A percentile compares a stretch with the other conserved stretches of the same genome.
These are phyloP conservation scores for Lanius collurio DNA, from an alignment of 2,113 vertebrate species.

Conservation along the genomic window DNA sequence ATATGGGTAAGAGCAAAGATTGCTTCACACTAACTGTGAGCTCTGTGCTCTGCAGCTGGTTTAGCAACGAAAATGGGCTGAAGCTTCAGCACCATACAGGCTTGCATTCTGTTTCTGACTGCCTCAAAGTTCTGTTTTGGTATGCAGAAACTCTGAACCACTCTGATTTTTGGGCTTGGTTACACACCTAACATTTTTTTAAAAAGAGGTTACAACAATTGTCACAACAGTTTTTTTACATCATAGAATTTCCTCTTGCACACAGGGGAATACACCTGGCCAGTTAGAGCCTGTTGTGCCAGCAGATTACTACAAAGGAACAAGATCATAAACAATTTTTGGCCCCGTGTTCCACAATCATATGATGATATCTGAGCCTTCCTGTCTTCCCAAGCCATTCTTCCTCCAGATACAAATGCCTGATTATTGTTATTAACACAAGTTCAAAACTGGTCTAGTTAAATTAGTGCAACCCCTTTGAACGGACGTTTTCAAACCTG, in stretches of 20 bases:
- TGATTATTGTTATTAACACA: not conserved
- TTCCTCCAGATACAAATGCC: not conserved
- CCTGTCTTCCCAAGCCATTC: not conserved
- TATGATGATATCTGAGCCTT: not conserved
- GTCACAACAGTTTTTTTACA: not conserved
- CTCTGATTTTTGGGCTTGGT: not conserved
- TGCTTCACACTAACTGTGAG: not conserved
- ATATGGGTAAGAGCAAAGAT: not conserved
- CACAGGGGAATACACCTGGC: not conserved
- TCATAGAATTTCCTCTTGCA: not conserved
- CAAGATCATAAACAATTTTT: not conserved
- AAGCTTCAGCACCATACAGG: not conserved
- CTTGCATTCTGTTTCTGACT: not conserved
- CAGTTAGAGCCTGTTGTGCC: not conserved
- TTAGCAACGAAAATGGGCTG: not conserved
- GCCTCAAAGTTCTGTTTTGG: not conserved
- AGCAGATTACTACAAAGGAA: not conserved
- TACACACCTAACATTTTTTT: not conserved
- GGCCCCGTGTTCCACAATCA: not conserved
- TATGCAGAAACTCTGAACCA: not conserved
- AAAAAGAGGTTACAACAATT: not conserved
- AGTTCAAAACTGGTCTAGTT: not conserved
- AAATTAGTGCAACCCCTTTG: not conserved
- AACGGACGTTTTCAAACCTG: slow-evolving; percentile 1
- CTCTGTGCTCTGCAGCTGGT: not conserved